These are phyloP conservation scores for Symphodus melops DNA, from an alignment of 2,113 vertebrate genomes.

Conservation along the genomic window DNA sequence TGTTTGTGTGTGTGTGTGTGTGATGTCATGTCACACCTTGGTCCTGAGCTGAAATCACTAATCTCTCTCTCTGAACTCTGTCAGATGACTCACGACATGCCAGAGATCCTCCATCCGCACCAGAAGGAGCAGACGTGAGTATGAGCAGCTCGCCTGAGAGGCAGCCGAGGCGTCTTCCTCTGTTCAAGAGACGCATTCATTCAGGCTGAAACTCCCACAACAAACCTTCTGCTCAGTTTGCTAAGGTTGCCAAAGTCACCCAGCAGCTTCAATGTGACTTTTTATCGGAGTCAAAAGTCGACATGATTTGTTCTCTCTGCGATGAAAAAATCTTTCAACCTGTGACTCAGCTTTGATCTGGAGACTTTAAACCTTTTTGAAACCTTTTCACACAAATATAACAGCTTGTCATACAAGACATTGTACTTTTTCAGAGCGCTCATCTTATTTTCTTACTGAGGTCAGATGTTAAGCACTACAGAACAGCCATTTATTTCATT, in stretches of 20 bases:
- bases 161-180: not conserved
- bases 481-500: not conserved
- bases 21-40: constrained; percentile 1
- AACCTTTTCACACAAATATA: not conserved
- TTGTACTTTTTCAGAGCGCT: not conserved
- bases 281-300: not conserved
- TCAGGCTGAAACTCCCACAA: not conserved
- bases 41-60: not conserved
- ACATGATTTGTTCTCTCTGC: not conserved
- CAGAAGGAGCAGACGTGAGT: constrained; percentile 84
- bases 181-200: not conserved
- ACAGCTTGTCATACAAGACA: not conserved
- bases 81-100: constrained; percentile 85
- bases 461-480: not conserved
- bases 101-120: constrained; percentile 84
- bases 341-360: not conserved
- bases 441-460: no score
- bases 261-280: not conserved
- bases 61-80: constrained; percentile 11
- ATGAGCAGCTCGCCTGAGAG: not conserved
- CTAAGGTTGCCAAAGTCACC: not conserved
- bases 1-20: not conserved
- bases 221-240: not conserved
- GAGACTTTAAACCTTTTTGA: not conserved
- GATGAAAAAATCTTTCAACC: not conserved